These are phyloP conservation scores for Morpho helenor DNA, from an alignment of 2,888 invertebrate genomes.

Conservation along the genomic window DNA sequence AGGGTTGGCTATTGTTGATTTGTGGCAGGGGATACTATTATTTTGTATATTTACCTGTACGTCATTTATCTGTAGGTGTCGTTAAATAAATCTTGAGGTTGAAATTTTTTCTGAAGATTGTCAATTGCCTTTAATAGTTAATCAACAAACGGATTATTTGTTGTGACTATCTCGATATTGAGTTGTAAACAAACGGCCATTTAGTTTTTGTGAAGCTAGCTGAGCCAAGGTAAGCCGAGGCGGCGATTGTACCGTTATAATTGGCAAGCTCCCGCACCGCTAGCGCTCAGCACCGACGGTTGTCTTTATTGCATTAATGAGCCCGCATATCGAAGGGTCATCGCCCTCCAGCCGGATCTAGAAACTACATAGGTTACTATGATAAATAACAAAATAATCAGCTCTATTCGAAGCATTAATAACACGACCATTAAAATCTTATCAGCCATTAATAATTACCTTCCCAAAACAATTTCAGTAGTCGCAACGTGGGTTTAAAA, in stretches of 20 bases:
- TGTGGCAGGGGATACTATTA: slow-evolving; percentile 45
- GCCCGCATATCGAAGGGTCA: slow-evolving; percentile 51
- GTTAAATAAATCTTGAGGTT: slow-evolving; percentile 1
- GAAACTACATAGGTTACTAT: slow-evolving; percentile 23
- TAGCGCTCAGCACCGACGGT: slow-evolving; percentile 35
- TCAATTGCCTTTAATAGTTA: slow-evolving; percentile 1
- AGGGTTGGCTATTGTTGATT: slow-evolving; percentile 37
- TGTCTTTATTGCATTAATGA: slow-evolving; percentile 56
- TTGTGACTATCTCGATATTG: background rate
- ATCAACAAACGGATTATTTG: background rate
- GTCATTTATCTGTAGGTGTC: background rate
- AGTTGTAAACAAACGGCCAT: background rate
- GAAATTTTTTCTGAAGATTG: background rate
- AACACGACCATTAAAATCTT: background rate
- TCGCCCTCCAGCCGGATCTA: slow-evolving; percentile 44
- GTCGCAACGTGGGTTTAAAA: too few relatives aligned
- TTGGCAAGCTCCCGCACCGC: slow-evolving; percentile 36
- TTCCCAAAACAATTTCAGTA: background rate
- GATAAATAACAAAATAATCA: background rate
- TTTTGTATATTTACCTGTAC: slow-evolving; percentile 35
- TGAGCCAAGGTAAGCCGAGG: slow-evolving; percentile 29
- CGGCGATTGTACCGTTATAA: slow-evolving; percentile 40
- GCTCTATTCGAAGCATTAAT: background rate
- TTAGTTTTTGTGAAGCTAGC: slow-evolving; percentile 24
- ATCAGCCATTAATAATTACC: background rate